These are phyloP conservation scores for Troides oblongomaculatus DNA, from an alignment of 2,888 invertebrate genomes.

Conservation along the genomic window DNA sequence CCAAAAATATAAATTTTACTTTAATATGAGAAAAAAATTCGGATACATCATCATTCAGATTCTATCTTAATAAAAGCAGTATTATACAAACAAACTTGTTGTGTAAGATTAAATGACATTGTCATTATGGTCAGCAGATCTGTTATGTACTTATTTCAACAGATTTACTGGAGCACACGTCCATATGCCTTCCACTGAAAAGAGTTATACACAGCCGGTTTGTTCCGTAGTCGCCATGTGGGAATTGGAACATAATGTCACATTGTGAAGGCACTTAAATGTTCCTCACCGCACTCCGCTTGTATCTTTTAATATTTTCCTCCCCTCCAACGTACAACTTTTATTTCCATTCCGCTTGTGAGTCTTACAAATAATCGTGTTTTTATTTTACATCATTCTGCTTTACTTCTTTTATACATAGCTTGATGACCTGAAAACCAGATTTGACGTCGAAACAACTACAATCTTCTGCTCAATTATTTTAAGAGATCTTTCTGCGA, in stretches of 20 bases:
- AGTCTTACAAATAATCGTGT: neutral
- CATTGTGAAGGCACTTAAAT: conserved; percentile 19
- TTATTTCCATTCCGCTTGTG: neutral
- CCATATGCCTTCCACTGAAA: neutral
- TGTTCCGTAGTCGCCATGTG: conserved; percentile 2
- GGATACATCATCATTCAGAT: no score
- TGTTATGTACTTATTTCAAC: neutral
- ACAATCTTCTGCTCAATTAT: no score
- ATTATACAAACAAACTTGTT: no score
- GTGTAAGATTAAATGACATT: no score
- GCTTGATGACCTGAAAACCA: no score
- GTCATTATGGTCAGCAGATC: neutral
- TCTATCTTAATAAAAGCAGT: no score
- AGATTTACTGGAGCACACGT: neutral
- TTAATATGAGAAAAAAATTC: no score
- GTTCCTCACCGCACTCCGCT: neutral
- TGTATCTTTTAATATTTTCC: conserved; percentile 17
- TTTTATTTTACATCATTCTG: neutral
- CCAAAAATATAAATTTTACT: no score
- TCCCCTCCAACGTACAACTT: neutral
- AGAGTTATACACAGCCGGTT: neutral
- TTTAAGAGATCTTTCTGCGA: no score
- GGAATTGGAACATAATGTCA: conserved; percentile 18
- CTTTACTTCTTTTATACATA: neutral
- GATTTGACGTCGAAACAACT: no score